Evolutionary conservation across 2,113 vertebrate species (phyloP).

Genomic region (Astur gentilis): DNA sequence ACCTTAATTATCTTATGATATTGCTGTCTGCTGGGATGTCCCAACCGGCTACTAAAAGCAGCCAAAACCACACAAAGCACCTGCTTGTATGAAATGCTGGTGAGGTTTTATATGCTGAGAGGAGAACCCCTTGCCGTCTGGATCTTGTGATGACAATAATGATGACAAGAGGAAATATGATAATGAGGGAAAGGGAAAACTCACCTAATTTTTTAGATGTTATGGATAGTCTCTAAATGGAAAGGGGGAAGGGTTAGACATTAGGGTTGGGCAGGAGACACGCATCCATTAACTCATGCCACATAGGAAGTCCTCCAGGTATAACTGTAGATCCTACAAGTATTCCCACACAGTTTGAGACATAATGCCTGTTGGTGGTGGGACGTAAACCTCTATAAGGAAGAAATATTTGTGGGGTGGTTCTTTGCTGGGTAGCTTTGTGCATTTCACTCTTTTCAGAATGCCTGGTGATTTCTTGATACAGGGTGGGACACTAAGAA

Average conservation of each 20-base stretch:
- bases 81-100: neutral
- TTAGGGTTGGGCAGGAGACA: neutral
- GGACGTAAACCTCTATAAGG: neutral
- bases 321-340: neutral
- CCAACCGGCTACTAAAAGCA: neutral
- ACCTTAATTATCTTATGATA: neutral
- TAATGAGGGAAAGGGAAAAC: neutral
- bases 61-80: neutral
- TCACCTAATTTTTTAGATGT: neutral
- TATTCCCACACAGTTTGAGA: neutral
- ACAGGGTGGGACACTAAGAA: neutral
- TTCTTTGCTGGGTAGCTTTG: neutral
- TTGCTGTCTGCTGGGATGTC: neutral
- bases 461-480: neutral
- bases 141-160: neutral
- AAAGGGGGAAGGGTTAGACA: neutral
- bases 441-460: neutral
- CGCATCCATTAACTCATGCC: neutral
- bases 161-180: neutral
- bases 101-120: neutral
- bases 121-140: neutral
- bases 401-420: neutral
- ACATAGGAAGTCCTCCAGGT: neutral
- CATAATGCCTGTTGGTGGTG: neutral
- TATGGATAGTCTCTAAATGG: neutral